Conservation (phyloP, 2,113 vertebrate species). For the Catharus fuscescens region DNA sequence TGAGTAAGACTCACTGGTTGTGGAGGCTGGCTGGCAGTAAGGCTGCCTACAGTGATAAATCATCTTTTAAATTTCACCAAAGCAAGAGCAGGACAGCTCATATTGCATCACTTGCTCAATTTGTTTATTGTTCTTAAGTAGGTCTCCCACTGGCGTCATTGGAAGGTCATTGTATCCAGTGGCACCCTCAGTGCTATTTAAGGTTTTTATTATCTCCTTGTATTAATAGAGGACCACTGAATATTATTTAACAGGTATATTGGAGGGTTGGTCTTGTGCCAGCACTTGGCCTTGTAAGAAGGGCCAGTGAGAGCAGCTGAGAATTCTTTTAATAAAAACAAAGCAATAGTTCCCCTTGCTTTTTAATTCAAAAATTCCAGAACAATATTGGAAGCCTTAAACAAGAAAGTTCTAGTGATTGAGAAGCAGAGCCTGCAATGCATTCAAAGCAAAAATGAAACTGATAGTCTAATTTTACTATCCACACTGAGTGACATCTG, state of each 20-base stretch:
- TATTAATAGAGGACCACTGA: not conserved
- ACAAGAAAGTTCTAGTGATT: not conserved
- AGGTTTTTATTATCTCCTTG: not conserved
- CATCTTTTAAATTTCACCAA: not conserved
- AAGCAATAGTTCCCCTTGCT: not conserved
- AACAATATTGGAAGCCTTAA: not conserved
- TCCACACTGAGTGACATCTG: not conserved
- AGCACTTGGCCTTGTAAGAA: not conserved
- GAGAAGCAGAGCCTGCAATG: not conserved
- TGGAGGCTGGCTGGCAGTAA: not conserved
- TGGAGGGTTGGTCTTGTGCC: not conserved
- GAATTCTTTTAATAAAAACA: not conserved
- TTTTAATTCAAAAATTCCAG: not conserved
- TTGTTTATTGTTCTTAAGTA: constrained; percentile 10
- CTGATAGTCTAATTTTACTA: constrained; percentile 33
- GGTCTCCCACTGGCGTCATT: not conserved
- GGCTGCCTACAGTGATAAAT: not conserved
- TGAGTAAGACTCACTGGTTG: not conserved
- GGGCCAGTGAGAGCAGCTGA: not conserved
- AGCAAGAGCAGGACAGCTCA: not conserved
- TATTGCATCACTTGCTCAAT: not conserved
- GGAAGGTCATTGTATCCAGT: not conserved
- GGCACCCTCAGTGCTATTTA: constrained; percentile 5
- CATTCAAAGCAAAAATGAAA: constrained; percentile 3
- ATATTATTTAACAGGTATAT: not conserved